Conservation (phyloP, 1,140 invertebrate species). For the Magallana ariakensis region DNA sequence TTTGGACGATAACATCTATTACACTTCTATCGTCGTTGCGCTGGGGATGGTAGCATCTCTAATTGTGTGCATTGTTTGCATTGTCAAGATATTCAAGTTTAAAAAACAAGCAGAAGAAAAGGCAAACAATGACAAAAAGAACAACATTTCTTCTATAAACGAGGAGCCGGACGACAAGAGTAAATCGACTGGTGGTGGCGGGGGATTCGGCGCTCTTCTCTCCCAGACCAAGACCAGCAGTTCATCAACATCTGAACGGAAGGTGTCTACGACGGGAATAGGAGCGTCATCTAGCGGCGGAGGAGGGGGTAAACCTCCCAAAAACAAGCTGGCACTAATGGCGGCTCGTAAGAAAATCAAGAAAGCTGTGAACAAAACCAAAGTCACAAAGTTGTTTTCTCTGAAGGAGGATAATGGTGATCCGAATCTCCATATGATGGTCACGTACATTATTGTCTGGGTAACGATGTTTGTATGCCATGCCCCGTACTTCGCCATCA, state of each 20-base stretch:
- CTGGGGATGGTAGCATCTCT: slow-evolving; percentile 44
- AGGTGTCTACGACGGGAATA: slow-evolving; percentile 5
- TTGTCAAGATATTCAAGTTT: slow-evolving; percentile 26
- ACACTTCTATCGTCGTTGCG: slow-evolving; percentile 43
- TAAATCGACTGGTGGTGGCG: neutral
- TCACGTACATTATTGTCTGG: slow-evolving; percentile 50
- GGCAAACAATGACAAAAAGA: slow-evolving; percentile 16
- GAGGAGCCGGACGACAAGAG: slow-evolving; percentile 17
- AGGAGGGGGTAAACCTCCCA: neutral
- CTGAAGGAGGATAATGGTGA: slow-evolving; percentile 43
- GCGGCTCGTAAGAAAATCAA: slow-evolving; percentile 47
- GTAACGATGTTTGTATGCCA: slow-evolving; percentile 40
- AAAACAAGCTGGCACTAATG: slow-evolving; percentile 36
- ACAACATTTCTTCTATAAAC: slow-evolving; percentile 5
- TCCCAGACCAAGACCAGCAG: neutral
- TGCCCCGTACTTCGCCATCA: slow-evolving; percentile 46
- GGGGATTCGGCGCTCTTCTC: neutral
- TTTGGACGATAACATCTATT: slow-evolving; percentile 45
- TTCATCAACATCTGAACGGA: neutral
- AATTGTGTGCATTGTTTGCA: slow-evolving; percentile 6
- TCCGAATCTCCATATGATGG: slow-evolving; percentile 46
- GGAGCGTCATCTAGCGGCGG: neutral
- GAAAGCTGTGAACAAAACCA: slow-evolving; percentile 48
- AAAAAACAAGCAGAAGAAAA: slow-evolving; percentile 40
- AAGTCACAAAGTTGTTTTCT: slow-evolving; percentile 46